Base-by-base conservation (phyloP, 2,797 vertebrate species). In the Euphonia xanthogaster region DNA sequence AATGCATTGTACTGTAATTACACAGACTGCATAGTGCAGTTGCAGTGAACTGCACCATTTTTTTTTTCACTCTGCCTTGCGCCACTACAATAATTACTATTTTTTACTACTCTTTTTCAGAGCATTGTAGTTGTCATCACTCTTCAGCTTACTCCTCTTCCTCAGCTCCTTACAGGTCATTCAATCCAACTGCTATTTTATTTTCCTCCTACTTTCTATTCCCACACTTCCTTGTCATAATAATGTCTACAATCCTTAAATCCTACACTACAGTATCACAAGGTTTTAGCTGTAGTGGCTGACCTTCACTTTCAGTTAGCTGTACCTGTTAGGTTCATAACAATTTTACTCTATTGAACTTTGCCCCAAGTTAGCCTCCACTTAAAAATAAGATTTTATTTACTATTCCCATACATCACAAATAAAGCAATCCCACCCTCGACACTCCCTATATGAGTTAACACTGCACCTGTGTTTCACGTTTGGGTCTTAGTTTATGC, bases 271-370 rank as follows among this genome's bases (percentile, higher is more conserved):
- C 30, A 75, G 39, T n/a, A 88, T 12, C 42, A 42, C 20, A 57
- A 57, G 8, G 22, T 72, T 75, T 81, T 39, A 1, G 0, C 0
- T 66, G 55, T 35, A 77, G 58, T 23, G 6, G 1, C 1, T 22
- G 10, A 45, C 3, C 9, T 25, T 33, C 42, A 39, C 28, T 51
- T 37, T 11, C 4, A 54, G 31, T n/a, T 47, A 73, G 4, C 22
- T 42, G 22, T 7, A n/a, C 15, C 39, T 44, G 12, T 54, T 45
- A 31, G 7, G 28, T 35, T 48, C 13, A 1, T 16, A 74, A 71
- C 3, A 42, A 55, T 22, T 33, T 73, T 18, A 84, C 9, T 45
- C 44, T 62, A 74, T 30, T 11, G 65, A 68, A 66, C n/a, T 53
- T 54, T 53, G 25, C 25, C 60, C 14, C 4, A 72, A 67, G 7